phyloP scores from a whole-genome alignment of 2,797 vertebrate genomes.

The Uromys caudimaculatus region DNA sequence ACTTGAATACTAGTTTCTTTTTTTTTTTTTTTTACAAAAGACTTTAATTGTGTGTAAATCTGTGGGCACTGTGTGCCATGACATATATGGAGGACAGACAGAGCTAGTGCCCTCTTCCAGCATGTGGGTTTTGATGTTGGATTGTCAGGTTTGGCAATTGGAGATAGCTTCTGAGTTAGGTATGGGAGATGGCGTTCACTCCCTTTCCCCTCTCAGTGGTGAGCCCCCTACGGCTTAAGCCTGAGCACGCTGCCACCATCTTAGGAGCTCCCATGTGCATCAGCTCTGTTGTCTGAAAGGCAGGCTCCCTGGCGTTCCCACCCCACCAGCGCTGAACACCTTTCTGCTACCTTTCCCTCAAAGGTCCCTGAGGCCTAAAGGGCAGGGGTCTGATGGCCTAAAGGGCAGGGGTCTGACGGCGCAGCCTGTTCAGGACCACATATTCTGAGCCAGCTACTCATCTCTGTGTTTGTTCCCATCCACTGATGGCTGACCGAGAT shows the following conservation, averaged over 20 bases:
- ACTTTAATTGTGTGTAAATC: background rate
- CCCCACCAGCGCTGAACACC: background rate
- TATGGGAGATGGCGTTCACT: background rate
- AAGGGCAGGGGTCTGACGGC: background rate
- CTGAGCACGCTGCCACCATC: background rate
- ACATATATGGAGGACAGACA: background rate
- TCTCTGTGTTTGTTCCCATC: background rate
- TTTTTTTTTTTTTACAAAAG: background rate
- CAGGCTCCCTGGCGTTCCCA: too few relatives aligned
- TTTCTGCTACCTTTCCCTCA: background rate
- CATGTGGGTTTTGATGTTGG: background rate
- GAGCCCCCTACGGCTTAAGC: too few relatives aligned
- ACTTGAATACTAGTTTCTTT: background rate
- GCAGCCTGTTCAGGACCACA: background rate
- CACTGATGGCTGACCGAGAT: background rate
- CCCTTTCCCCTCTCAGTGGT: background rate
- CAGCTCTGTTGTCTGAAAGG: background rate
- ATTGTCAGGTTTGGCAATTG: background rate
- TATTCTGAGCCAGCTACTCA: background rate
- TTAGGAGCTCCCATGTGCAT: background rate
- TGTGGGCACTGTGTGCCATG: background rate
- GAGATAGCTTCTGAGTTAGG: background rate
- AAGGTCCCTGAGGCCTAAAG: background rate
- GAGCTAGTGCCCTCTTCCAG: background rate
- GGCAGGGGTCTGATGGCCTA: background rate